Base-by-base conservation (phyloP, 2,888 invertebrate species). In the Neocrepidodera transversa region DNA sequence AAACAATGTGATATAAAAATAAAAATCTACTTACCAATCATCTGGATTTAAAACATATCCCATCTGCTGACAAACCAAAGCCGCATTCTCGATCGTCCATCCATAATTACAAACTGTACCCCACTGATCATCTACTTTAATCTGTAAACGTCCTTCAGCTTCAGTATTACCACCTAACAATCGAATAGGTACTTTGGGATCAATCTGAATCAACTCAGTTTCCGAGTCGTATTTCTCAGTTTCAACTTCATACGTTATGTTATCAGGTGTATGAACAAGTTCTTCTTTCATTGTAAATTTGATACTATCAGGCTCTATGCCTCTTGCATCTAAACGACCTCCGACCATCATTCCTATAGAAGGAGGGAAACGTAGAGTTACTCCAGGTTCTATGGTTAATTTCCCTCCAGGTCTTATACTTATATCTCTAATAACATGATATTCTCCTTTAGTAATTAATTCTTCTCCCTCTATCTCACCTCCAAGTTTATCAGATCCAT, bases 91-190 rank as follows among this genome's bases (percentile, higher is more conserved):
- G 14, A 93, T 89, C 40, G 90, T 95, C 97, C 98, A 99, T 42
- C 92, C 93, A 76, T 98, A 94, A 79, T 93, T 93, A 76, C 99
- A 99, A 0, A 99, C 93, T 0, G 97, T 97, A 28, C 98, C 98
- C 98, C 98, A 98, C 76, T 89, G 87, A 0, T 90, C 90, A 59
- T 91, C 87, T 6, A 97, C 82, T 71, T 88, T 86, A 0, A 97
- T 86, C 82, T 94, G 93, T 30, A 95, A 78, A 66, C 97, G 84
- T 0, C 99, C 99, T 82, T 97, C 95, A 32, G 87, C 85, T 50
- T 86, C 86, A 1, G 89, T 89, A 63, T 85, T 83, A 0, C 95
- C 95, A 14, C 94, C 94, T 1, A 93, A 82, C 28, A 97, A 82
- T 64, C 95, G 84, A 4, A 96, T 89, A 0, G 91, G 89, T 1